Percentiles rank a stretch among this genome's conserved stretches.
phyloP scores from a whole-genome alignment of 2,113 vertebrate genomes.

The Danionella cerebrum region DNA sequence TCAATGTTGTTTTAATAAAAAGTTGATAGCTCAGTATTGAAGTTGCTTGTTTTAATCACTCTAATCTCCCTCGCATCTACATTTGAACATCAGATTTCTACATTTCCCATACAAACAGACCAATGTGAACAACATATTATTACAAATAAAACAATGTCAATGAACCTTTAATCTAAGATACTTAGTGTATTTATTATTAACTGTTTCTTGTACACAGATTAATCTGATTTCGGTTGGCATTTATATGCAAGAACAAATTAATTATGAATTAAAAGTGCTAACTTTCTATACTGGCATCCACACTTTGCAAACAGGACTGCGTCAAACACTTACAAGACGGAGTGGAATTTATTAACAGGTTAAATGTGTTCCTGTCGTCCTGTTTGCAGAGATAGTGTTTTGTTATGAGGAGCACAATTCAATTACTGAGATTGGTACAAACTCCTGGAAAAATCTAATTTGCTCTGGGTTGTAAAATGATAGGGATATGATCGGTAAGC shows the following conservation, averaged over 20 bases:
- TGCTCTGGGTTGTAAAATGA: constrained; percentile 28
- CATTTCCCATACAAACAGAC: too few species aligned
- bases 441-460: constrained; percentile 22
- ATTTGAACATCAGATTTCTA: too few species aligned
- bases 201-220: too few species aligned
- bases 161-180: constrained; percentile 35
- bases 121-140: too few species aligned
- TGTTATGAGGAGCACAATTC: constrained; percentile 22
- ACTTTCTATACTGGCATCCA: background rate
- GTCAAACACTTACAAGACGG: constrained; percentile 9
- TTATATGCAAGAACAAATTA: constrained; percentile 19
- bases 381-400: background rate
- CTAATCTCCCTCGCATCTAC: too few species aligned
- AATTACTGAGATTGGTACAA: background rate
- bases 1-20: too few species aligned
- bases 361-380: background rate
- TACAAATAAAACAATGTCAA: too few species aligned
- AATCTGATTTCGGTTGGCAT: constrained; percentile 1
- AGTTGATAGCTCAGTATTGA: too few species aligned
- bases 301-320: constrained; percentile 12
- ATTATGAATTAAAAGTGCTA: background rate
- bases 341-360: background rate
- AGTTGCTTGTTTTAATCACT: too few species aligned
- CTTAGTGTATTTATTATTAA: constrained; percentile 38
- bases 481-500: constrained; percentile 29